A percentile compares a stretch with the other conserved stretches of the same genome.
These are phyloP conservation scores for Riptortus pedestris DNA, from an alignment of 1,140 invertebrate species.

Conservation along the genomic window DNA sequence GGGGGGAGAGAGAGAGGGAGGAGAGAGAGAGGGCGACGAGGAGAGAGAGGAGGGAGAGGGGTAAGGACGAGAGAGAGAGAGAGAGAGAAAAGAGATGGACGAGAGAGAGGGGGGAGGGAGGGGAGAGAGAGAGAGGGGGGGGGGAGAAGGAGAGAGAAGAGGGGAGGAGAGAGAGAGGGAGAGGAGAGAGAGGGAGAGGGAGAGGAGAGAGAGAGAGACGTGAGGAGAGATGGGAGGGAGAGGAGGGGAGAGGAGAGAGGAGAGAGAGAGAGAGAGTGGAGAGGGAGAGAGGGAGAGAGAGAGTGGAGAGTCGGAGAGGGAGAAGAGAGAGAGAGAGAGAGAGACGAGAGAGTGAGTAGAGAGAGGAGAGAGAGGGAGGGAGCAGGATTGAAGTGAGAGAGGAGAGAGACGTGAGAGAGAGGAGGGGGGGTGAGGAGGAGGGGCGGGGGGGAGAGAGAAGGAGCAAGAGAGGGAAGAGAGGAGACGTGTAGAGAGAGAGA, in stretches of 20 bases:
- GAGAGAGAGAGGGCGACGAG: background rate
- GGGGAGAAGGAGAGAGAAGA: background rate
- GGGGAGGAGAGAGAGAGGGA: too few species aligned
- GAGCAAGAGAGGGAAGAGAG: background rate
- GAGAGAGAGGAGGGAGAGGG: background rate
- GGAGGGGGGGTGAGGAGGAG: too few species aligned
- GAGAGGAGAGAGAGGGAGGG: background rate
- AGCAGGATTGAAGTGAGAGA: background rate
- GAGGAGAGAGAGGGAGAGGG: background rate
- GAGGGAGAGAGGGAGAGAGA: background rate
- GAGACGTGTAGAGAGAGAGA: too few species aligned
- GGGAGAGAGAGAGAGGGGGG: too few species aligned
- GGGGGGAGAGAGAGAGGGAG: background rate
- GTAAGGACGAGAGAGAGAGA: too few species aligned
- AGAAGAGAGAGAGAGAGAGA: background rate
- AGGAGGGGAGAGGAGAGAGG: background rate
- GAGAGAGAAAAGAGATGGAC: too few species aligned
- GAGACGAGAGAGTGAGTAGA: background rate
- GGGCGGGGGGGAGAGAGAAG: background rate
- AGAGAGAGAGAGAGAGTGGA: background rate
- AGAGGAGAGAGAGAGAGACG: background rate
- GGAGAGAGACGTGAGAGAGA: background rate
- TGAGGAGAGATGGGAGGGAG: background rate
- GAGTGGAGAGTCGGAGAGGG: too few species aligned
- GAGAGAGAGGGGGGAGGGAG: too few species aligned